Base-by-base conservation (phyloP, 1,140 invertebrate species). In the Penaeus vannamei region DNA sequence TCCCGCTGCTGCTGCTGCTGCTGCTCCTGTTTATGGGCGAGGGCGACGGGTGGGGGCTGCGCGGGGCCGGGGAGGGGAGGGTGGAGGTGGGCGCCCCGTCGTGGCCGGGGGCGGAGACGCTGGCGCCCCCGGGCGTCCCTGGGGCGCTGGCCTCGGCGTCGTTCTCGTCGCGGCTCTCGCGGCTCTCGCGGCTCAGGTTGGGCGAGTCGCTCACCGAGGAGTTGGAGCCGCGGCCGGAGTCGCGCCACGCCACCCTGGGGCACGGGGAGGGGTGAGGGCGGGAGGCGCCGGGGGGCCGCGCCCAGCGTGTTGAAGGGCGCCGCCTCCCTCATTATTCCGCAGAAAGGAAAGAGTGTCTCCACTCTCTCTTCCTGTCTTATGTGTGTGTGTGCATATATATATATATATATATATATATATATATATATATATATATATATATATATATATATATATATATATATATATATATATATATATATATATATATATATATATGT, bases 141-240 rank as follows among this genome's bases (percentile, higher is more conserved):
- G 80, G 80, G n/a, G 46, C 81, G 36, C 86, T 84, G 8, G 29
- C 64, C 14, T 53, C 26, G 53, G 22, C 80, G 4, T 69, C 86
- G 17, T 26, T 79, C 17, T 76, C 86, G 2, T 87, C 86, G 1
- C 61, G 26, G 42, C 80, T 82, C 66, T 87, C 86, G 0, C 60
- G 26, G 36, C 80, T 82, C 69, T 88, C 86, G 8, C 86, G 80
- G 66, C 86, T 88, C 61, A 83, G 86, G 80, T 88, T 88, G 22
- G 86, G 86, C 20, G 86, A 88, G 81, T 88, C 86, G 29, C 86
- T 88, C 46, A 88, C 86, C 5, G 86, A 88, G 36, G 86, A 88
- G 86, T 88, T 88, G 19, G 86, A 88, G 1, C 86, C 86, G 0
- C 86, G 42, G 22, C 79, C 79, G 8, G 86, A 88, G 79, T 88